A percentile compares a stretch with the other conserved stretches of the same genome.
These are phyloP conservation scores for Caenorhabditis latens DNA, from an alignment of 1,140 invertebrate species.

Conservation along the genomic window DNA sequence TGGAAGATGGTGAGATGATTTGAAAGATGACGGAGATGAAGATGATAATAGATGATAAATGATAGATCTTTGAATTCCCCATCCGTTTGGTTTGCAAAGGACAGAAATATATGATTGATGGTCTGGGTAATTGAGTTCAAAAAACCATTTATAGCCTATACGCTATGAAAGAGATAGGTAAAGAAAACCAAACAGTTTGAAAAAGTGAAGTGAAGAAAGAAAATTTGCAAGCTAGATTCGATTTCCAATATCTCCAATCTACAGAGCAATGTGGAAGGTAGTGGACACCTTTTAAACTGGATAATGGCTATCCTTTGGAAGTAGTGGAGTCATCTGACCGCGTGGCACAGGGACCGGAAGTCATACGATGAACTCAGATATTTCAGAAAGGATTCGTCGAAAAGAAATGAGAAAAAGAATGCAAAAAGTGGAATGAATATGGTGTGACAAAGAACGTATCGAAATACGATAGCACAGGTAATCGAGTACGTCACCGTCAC, in stretches of 20 bases:
- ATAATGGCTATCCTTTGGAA: too few species aligned
- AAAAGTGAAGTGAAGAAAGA: too few species aligned
- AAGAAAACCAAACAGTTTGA: not conserved
- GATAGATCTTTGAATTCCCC: slow-evolving; percentile 40
- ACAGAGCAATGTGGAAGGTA: too few species aligned
- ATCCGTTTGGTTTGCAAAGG: not conserved
- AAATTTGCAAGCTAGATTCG: too few species aligned
- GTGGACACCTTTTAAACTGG: too few species aligned
- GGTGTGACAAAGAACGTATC: slow-evolving; percentile 49
- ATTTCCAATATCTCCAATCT: too few species aligned
- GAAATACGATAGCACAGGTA: not conserved
- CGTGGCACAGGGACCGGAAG: too few species aligned
- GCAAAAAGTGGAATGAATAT: not conserved
- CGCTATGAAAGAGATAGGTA: too few species aligned
- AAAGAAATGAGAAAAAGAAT: not conserved
- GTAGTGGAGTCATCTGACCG: too few species aligned
- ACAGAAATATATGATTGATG: not conserved
- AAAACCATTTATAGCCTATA: not conserved
- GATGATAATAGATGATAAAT: not conserved
- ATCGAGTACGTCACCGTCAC: slow-evolving; percentile 29
- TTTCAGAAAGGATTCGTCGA: not conserved
- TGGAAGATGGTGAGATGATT: not conserved
- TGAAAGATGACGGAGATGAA: not conserved
- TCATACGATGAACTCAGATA: not conserved
- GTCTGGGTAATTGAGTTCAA: not conserved